Evolutionary conservation across 2,888 invertebrate genomes (phyloP).

Genomic region (Epiblema foenella): DNA sequence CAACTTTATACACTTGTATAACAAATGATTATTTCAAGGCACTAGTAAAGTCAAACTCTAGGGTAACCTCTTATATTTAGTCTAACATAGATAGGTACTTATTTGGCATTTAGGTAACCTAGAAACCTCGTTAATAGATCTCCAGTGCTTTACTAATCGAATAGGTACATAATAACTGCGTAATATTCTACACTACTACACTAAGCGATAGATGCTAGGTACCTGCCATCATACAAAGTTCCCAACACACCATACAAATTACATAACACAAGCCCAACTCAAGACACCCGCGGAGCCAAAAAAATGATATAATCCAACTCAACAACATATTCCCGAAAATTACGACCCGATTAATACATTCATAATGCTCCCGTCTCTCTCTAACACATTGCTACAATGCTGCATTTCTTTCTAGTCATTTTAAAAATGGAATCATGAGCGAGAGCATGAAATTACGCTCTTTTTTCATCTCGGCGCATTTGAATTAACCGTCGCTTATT

Average conservation of each 20-base stretch:
- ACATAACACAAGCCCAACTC: slow-evolving; percentile 23
- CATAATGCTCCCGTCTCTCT: slow-evolving; percentile 63
- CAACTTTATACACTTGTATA: too few relatives aligned
- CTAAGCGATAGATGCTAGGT: neutral
- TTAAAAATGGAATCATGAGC: slow-evolving; percentile 76
- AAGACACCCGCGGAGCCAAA: slow-evolving; percentile 37
- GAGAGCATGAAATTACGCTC: slow-evolving; percentile 82
- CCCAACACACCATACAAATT: slow-evolving; percentile 17
- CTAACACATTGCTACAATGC: slow-evolving; percentile 44
- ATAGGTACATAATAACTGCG: too few relatives aligned
- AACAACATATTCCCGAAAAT: slow-evolving; percentile 77
- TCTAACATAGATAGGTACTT: too few relatives aligned
- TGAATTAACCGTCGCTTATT: slow-evolving; percentile 57
- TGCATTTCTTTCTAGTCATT: slow-evolving; percentile 64
- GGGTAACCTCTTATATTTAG: too few relatives aligned
- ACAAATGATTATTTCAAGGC: too few relatives aligned
- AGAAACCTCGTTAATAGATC: too few relatives aligned
- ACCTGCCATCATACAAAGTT: neutral
- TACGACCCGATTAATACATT: slow-evolving; percentile 82
- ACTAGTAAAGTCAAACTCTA: too few relatives aligned
- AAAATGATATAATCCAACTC: slow-evolving; percentile 58
- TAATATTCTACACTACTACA: neutral
- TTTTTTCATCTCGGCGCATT: slow-evolving; percentile 77
- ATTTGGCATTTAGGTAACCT: too few relatives aligned
- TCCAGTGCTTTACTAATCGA: too few relatives aligned